phyloP scores from a whole-genome alignment of 2,113 vertebrate species.

The Trichomycterus rosablanca region DNA sequence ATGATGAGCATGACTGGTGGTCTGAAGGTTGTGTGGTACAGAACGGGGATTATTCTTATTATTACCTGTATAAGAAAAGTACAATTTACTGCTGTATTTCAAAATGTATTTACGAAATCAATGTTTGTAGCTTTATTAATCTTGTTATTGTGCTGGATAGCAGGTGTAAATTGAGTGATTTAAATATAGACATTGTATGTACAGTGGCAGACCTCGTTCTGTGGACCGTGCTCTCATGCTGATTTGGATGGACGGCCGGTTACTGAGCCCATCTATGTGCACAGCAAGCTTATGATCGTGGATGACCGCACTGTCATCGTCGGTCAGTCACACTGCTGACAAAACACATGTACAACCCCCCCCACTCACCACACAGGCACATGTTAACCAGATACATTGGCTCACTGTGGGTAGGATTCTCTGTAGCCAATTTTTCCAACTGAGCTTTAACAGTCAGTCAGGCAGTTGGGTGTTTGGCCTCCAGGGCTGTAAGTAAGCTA shows the following conservation, averaged over 20 bases:
- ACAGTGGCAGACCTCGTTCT: conserved; percentile 49
- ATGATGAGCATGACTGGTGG: no score
- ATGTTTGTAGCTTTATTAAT: no score
- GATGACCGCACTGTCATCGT: conserved; percentile 49
- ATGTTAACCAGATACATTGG: not conserved
- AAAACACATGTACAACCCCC: not conserved
- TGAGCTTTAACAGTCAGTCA: not conserved
- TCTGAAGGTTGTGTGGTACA: no score
- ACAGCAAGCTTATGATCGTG: conserved; percentile 50
- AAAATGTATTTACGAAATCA: no score
- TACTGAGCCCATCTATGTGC: conserved; percentile 54
- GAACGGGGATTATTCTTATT: no score
- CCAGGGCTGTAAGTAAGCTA: not conserved
- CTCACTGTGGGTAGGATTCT: not conserved
- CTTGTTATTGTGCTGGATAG: no score
- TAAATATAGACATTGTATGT: no score
- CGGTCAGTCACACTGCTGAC: conserved; percentile 31
- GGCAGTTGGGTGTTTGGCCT: not conserved
- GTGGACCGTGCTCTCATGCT: conserved; percentile 46
- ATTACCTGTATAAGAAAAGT: no score
- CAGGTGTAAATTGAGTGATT: no score
- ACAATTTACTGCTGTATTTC: no score
- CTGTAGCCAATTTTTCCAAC: not conserved
- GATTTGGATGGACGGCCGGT: conserved; percentile 50
- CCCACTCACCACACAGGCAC: conserved; percentile 3